phyloP scores from a whole-genome alignment of 2,888 invertebrate species.

The Drosophila niveifrons region DNA sequence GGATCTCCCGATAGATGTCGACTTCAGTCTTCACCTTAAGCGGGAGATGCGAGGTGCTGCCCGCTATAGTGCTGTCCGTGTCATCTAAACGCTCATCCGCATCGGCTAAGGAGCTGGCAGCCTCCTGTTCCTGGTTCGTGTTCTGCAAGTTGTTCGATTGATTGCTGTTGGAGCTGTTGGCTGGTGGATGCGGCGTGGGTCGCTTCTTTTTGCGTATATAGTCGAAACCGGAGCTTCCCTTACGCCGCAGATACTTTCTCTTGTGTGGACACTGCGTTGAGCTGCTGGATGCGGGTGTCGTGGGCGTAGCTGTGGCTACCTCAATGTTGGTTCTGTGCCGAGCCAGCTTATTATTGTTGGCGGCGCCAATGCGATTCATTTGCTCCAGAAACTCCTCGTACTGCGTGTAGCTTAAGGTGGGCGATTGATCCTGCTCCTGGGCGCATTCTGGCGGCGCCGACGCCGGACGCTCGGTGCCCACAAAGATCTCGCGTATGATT shows the following conservation, averaged over 20 bases:
- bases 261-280: conserved; percentile 61
- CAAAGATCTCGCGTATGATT: conserved; percentile 93
- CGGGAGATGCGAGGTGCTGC: conserved; percentile 56
- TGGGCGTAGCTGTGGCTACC: background rate
- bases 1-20: conserved; percentile 94
- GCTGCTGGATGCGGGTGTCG: background rate
- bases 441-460: conserved; percentile 90
- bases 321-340: conserved; percentile 20
- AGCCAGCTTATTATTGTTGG: conserved; percentile 72
- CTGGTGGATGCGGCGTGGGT: conserved; percentile 78
- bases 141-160: background rate
- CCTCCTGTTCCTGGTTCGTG: conserved; percentile 87
- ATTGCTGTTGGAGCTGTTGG: background rate
- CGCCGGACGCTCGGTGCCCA: conserved; percentile 90
- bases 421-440: conserved; percentile 65
- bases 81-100: conserved; percentile 66
- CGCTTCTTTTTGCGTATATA: conserved; percentile 96
- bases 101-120: conserved; percentile 58
- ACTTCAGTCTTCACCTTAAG: conserved; percentile 84
- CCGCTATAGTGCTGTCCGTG: conserved; percentile 71
- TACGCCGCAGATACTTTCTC: conserved; percentile 82
- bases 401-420: conserved; percentile 78
- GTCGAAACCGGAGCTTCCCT: conserved; percentile 88
- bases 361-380: conserved; percentile 79
- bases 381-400: conserved; percentile 84